Percentiles rank a stretch among this genome's conserved stretches.
phyloP scores from a whole-genome alignment of 37 sponge, comb jelly and placozoan genomes.

The Beroe forskalii region DNA sequence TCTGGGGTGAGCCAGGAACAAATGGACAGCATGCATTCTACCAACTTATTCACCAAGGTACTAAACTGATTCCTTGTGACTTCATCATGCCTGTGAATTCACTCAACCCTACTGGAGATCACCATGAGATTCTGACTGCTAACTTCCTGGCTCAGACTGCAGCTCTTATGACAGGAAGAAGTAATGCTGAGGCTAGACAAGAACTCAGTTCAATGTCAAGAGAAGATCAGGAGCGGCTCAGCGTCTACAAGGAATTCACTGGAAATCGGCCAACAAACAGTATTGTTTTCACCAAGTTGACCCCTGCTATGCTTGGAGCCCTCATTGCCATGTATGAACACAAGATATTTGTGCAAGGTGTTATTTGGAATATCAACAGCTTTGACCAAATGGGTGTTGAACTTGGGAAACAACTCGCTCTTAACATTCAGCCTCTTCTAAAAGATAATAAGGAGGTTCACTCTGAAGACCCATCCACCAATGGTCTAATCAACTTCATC shows the following conservation, averaged over 20 bases:
- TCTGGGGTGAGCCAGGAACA: constrained; percentile 99
- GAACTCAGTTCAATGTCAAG: constrained; percentile 70
- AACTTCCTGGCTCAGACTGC: constrained; percentile 98
- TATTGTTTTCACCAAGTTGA: constrained; percentile 84
- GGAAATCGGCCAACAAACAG: constrained; percentile 98
- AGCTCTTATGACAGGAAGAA: constrained; percentile 95
- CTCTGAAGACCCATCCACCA: constrained; percentile 88
- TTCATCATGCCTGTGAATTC: constrained; percentile 94
- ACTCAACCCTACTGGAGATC: constrained; percentile 90
- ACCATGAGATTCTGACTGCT: constrained; percentile 96
- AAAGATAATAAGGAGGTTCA: constrained; percentile 69
- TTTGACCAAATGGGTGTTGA: constrained; percentile 99
- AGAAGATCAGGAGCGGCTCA: constrained; percentile 52
- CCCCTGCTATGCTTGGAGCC: constrained; percentile 86
- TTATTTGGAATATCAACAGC: constrained; percentile 98
- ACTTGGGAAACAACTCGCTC: constrained; percentile 94
- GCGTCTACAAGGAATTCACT: constrained; percentile 79
- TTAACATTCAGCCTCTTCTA: constrained; percentile 95
- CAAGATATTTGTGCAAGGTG: constrained; percentile 99
- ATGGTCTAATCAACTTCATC: constrained; percentile 97
- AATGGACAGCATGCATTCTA: constrained; percentile 99
- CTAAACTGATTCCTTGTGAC: constrained; percentile 95
- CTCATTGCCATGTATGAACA: constrained; percentile 96
- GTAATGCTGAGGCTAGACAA: constrained; percentile 79
- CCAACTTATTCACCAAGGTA: constrained; percentile 98